A percentile compares a stretch with the other conserved stretches of the same genome.
Evolutionary conservation across 1,140 invertebrate species (phyloP).

Genomic region (Drosophila ananassae): DNA sequence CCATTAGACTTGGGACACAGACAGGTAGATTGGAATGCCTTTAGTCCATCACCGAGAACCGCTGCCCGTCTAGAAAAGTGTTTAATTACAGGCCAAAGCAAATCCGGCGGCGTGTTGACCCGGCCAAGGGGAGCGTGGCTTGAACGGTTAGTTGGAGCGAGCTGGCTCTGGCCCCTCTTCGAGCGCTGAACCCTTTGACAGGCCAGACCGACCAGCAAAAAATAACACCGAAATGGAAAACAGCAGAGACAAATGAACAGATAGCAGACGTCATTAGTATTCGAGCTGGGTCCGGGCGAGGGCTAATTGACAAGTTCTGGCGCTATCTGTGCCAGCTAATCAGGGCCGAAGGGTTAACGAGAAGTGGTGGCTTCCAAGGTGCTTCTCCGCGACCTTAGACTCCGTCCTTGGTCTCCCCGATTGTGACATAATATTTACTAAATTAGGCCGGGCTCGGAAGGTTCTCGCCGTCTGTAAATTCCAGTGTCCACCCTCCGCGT

Average conservation of each 20-base stretch:
- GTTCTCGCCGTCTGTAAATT: background rate
- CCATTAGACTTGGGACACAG: slow-evolving; percentile 48
- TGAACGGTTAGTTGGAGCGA: slow-evolving; percentile 77
- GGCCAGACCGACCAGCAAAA: slow-evolving; percentile 4
- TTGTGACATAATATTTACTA: background rate
- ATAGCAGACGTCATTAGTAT: slow-evolving; percentile 72
- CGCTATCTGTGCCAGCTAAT: slow-evolving; percentile 25
- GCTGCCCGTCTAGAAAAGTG: slow-evolving; percentile 34
- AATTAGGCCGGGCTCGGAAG: background rate
- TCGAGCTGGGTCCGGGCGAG: slow-evolving; percentile 30
- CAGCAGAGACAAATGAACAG: slow-evolving; percentile 50
- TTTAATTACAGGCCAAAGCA: slow-evolving; percentile 70
- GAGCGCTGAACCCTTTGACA: slow-evolving; percentile 66
- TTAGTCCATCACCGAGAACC: slow-evolving; percentile 28
- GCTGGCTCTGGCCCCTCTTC: slow-evolving; percentile 31
- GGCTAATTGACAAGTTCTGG: slow-evolving; percentile 31
- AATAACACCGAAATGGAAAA: slow-evolving; percentile 12
- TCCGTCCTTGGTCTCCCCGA: background rate
- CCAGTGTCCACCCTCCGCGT: slow-evolving; percentile 3
- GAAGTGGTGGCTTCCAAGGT: background rate
- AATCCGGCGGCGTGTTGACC: slow-evolving; percentile 67
- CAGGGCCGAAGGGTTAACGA: slow-evolving; percentile 23
- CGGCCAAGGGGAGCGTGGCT: slow-evolving; percentile 72
- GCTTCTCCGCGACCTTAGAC: no score
- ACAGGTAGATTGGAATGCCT: slow-evolving; percentile 23